A percentile compares a stretch with the other conserved stretches of the same genome.
Evolutionary conservation across 1,140 invertebrate genomes (phyloP).

Genomic region (Aporrectodea caliginosa): DNA sequence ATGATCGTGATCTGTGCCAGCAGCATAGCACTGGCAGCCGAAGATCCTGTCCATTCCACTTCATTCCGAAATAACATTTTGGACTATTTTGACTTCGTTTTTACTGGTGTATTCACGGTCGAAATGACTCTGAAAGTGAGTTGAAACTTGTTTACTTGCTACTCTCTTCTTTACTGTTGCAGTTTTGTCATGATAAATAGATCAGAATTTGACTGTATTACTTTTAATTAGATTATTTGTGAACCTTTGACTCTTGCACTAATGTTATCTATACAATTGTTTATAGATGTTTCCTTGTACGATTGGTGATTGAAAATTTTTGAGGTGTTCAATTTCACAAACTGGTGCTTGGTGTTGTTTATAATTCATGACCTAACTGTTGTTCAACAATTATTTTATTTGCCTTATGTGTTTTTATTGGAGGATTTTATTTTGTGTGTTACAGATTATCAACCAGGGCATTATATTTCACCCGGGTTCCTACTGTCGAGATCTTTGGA

Average conservation of each 20-base stretch:
- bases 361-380: not conserved
- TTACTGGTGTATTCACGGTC: slow-evolving; percentile 98
- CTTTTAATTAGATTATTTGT: no score
- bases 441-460: slow-evolving; percentile 89
- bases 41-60: slow-evolving; percentile 92
- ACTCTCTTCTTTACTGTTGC: no score
- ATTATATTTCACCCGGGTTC: slow-evolving; percentile 93
- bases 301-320: no score
- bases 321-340: no score
- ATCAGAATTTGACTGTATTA: no score
- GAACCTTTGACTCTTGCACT: no score
- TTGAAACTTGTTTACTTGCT: no score
- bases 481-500: slow-evolving; percentile 69
- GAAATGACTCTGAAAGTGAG: slow-evolving; percentile 89
- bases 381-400: not conserved
- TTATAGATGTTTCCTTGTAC: no score
- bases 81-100: slow-evolving; percentile 98
- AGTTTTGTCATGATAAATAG: no score
- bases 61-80: slow-evolving; percentile 80
- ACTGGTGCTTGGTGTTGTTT: not conserved
- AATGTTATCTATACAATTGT: no score
- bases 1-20: slow-evolving; percentile 97
- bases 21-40: slow-evolving; percentile 96
- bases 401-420: no score
- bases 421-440: no score